Conservation (phyloP, 2,797 vertebrate genomes). For the Pseudomugil gertrudae region DNA sequence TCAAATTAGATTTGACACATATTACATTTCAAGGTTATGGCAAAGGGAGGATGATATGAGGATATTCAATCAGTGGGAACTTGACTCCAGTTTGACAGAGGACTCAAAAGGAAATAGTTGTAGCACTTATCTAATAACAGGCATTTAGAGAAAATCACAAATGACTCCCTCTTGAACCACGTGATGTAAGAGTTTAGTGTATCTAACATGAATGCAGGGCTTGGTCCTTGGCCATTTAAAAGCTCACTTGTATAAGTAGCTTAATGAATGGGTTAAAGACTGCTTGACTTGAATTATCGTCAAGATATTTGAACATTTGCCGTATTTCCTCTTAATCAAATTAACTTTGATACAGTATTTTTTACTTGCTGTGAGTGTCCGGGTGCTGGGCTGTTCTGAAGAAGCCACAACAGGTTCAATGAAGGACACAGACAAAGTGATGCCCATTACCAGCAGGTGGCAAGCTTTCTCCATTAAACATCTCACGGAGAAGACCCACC, state of each 20-base stretch:
- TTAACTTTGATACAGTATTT: slow-evolving; percentile 38
- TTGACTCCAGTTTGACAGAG: not conserved
- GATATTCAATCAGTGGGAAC: not conserved
- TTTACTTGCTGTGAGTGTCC: slow-evolving; percentile 40
- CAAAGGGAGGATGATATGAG: not conserved
- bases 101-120: not conserved
- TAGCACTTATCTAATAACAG: not conserved
- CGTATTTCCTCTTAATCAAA: slow-evolving; percentile 18
- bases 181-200: not conserved
- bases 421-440: slow-evolving; percentile 15
- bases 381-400: slow-evolving; percentile 25
- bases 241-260: slow-evolving; percentile 2
- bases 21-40: not conserved
- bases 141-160: not conserved
- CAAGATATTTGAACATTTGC: slow-evolving; percentile 18
- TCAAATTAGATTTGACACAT: slow-evolving; percentile 2
- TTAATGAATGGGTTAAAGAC: not conserved
- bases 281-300: slow-evolving; percentile 6
- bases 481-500: slow-evolving; percentile 44
- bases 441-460: slow-evolving; percentile 77
- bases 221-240: slow-evolving; percentile 1
- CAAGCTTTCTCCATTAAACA: slow-evolving; percentile 70
- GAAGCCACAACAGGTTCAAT: slow-evolving; percentile 17
- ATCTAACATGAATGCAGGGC: not conserved
- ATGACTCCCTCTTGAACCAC: not conserved